These are phyloP conservation scores for Tetranychus cinnabarinus DNA, from an alignment of 1,140 invertebrate genomes.

Conservation along the genomic window DNA sequence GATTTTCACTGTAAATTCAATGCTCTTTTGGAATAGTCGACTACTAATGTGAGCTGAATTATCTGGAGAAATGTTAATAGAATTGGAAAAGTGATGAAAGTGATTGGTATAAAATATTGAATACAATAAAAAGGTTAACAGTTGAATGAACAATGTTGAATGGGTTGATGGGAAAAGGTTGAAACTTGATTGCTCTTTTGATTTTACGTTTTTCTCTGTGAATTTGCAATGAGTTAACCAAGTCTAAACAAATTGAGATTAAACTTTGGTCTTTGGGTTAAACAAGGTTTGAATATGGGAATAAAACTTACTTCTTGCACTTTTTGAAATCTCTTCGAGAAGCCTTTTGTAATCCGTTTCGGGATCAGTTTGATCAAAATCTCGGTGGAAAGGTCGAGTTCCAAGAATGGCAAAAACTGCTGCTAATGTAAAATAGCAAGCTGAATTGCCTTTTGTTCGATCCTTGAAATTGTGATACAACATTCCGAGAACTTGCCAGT, in stretches of 20 bases:
- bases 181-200: too few species aligned
- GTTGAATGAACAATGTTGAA: too few species aligned
- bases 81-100: too few species aligned
- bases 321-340: conserved; percentile 34
- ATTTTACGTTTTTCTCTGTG: neutral
- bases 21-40: too few species aligned
- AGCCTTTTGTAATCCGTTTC: conserved; percentile 31
- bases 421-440: conserved; percentile 43
- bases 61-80: too few species aligned
- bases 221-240: neutral
- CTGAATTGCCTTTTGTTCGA: conserved; percentile 31
- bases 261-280: neutral
- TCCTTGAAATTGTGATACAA: conserved; percentile 18
- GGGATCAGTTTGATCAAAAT: conserved; percentile 31
- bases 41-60: too few species aligned
- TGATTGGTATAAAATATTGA: too few species aligned
- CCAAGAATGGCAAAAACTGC: conserved; percentile 39
- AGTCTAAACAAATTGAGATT: neutral
- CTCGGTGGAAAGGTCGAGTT: conserved; percentile 25
- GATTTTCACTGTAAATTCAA: too few species aligned
- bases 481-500: conserved; percentile 35
- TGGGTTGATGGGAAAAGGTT: too few species aligned
- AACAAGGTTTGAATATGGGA: neutral
- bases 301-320: conserved; percentile 47
- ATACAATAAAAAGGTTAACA: too few species aligned